These are phyloP conservation scores for Xylocopa sonorina DNA, from an alignment of 1,140 invertebrate genomes.

Conservation along the genomic window DNA sequence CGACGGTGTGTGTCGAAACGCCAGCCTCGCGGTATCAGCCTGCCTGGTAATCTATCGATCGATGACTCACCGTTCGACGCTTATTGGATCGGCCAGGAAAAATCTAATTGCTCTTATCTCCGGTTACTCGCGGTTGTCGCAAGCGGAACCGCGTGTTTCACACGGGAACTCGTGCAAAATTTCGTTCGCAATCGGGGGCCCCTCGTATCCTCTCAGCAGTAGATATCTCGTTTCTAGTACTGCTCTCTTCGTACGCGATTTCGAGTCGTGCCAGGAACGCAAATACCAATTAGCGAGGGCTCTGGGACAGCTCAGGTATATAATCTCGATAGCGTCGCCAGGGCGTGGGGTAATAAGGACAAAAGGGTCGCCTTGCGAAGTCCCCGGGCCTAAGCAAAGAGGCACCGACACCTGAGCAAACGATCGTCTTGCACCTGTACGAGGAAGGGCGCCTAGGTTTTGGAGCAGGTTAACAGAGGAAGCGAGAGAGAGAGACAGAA, in stretches of 20 bases:
- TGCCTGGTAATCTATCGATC: slow-evolving; percentile 26
- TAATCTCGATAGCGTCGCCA: not conserved
- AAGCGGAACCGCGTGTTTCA: too few relatives aligned
- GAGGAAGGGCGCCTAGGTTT: slow-evolving; percentile 11
- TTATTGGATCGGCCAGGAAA: not conserved
- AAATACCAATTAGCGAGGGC: slow-evolving; percentile 2
- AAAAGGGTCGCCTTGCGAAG: not conserved
- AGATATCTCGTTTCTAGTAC: slow-evolving; percentile 36
- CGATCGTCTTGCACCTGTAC: slow-evolving; percentile 42
- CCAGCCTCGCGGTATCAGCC: slow-evolving; percentile 9
- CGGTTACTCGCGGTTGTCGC: too few relatives aligned
- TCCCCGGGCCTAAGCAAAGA: slow-evolving; percentile 19
- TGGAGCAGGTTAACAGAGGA: too few relatives aligned
- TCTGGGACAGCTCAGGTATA: not conserved
- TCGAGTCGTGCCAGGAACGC: not conserved
- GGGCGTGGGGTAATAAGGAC: not conserved
- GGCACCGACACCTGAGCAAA: slow-evolving; percentile 50
- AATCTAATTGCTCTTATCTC: not conserved
- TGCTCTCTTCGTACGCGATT: slow-evolving; percentile 26
- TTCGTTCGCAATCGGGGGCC: too few relatives aligned
- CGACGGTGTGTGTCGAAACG: slow-evolving; percentile 25
- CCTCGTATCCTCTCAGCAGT: slow-evolving; percentile 35
- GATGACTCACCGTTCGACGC: slow-evolving; percentile 21
- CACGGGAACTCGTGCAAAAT: too few relatives aligned
- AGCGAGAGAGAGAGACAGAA: too few relatives aligned